Evolutionary conservation across 2,113 vertebrate species (phyloP), one percentile per base, ranked within the genome.

Genomic region (Phalacrocorax pelagicus): DNA sequence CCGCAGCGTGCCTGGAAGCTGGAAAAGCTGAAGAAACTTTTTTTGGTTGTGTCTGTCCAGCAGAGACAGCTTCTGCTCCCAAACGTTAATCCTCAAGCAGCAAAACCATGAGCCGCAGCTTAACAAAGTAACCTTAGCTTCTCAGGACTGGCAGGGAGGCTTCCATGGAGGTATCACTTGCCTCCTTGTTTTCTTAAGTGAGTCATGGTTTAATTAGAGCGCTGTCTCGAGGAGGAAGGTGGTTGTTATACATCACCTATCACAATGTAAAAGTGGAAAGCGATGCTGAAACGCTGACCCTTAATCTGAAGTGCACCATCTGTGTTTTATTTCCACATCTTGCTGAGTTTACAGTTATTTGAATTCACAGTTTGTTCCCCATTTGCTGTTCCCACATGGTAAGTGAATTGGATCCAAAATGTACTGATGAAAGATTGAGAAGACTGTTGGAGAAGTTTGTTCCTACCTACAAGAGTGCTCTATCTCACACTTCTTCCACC

Each of bases 341-440:
- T 97, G 88, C 96, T 97, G 95, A 96, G 94, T 97, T 97, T 96
- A 94, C 86, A 95, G 86, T 94, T 90, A 95, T 71, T 96, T 94
- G 96, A 96, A 94, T 97, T 97, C 95, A 96, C 97, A 96, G 61
- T 97, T 96, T 96, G 94, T 94, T 97, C 90, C 87, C 86, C 86
- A 71, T 97, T 98, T 97, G 92, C 86, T 92, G 51, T 92, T 96
- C 94, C 97, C 97, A 97, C 96, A 91, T 97, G 97, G 94, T 96
- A 82, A 97, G 91, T 90, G 92, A 97, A 95, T 77, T 89, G 80
- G 70, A 96, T 97, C 93, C 94, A 95, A 96, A 94, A 44, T 32
- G 87, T 62, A 69, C 90, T 88, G 85, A 93, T 88, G 94, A 97
- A 97, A 97, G 81, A 85, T 96, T 90, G 78, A 88, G 65, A 86